Evolutionary conservation across 2,113 vertebrate genomes (phyloP).

Genomic region (Verasper variegatus): DNA sequence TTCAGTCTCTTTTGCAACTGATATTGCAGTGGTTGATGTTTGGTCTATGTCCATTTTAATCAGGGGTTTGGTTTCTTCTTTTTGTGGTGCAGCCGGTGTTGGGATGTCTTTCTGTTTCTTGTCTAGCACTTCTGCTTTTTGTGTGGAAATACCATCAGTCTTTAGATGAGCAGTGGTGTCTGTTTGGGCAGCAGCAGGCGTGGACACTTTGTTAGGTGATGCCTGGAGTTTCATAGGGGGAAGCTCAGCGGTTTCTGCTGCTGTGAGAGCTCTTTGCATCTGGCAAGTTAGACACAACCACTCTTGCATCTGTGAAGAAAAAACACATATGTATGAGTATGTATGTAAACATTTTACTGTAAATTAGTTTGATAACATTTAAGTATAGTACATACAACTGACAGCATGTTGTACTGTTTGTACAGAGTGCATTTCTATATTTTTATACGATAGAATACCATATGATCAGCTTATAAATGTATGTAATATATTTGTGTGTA

Average conservation of each 20-base stretch:
- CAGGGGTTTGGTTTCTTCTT: slow-evolving; percentile 20
- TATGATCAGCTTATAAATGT: too few species aligned
- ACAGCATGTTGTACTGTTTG: too few species aligned
- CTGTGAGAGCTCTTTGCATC: slow-evolving; percentile 88
- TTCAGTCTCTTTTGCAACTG: neutral
- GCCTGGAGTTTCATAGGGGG: slow-evolving; percentile 72
- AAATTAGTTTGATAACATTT: neutral
- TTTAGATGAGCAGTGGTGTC: slow-evolving; percentile 30
- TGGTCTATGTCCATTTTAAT: slow-evolving; percentile 8
- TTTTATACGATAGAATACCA: neutral
- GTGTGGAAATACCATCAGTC: slow-evolving; percentile 32
- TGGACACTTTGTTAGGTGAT: slow-evolving; percentile 69
- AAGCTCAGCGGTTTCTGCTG: slow-evolving; percentile 76
- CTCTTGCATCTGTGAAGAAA: slow-evolving; percentile 83
- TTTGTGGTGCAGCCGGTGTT: slow-evolving; percentile 4
- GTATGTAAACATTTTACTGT: neutral
- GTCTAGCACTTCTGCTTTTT: slow-evolving; percentile 29
- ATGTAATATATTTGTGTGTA: too few species aligned
- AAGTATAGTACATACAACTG: too few species aligned
- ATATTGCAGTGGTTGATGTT: slow-evolving; percentile 3
- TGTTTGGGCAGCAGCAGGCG: slow-evolving; percentile 21
- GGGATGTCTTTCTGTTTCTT: slow-evolving; percentile 30
- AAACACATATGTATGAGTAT: neutral
- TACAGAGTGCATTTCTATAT: neutral
- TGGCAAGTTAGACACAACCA: slow-evolving; percentile 96